Conservation (phyloP, 2,888 invertebrate genomes). For the Drosophila rubida region DNA sequence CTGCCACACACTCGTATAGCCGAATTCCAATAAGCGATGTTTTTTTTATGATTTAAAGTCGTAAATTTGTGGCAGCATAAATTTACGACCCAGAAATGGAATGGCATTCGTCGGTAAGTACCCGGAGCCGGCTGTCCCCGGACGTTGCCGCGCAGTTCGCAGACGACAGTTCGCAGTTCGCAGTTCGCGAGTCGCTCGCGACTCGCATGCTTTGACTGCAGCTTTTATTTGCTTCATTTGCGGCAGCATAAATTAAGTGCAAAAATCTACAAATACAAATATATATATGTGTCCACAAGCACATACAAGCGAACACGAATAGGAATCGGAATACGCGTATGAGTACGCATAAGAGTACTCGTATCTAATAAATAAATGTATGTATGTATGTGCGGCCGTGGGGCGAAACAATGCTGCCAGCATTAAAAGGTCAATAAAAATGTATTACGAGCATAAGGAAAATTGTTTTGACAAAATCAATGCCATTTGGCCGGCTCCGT, state of each 20-base stretch:
- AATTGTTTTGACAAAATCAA: conserved; percentile 64
- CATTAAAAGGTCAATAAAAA: conserved; percentile 70
- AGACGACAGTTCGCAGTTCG: background rate
- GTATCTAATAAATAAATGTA: conserved; percentile 2
- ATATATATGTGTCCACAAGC: conserved; percentile 38
- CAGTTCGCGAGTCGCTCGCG: background rate
- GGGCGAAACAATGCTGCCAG: conserved; percentile 48
- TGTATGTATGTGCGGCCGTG: conserved; percentile 4
- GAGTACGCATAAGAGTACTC: background rate
- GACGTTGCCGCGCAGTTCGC: background rate
- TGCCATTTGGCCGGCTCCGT: conserved; percentile 27
- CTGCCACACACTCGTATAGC: conserved; percentile 21
- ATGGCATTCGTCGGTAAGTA: conserved; percentile 62
- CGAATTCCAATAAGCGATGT: conserved; percentile 63
- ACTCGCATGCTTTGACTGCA: conserved; percentile 36
- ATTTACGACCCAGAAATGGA: conserved; percentile 75
- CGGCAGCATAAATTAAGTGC: conserved; percentile 76
- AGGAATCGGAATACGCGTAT: background rate
- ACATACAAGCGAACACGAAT: conserved; percentile 18
- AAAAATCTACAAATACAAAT: conserved; percentile 60
- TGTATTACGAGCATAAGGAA: conserved; percentile 61
- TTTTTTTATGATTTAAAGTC: conserved; percentile 78
- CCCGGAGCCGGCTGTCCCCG: conserved; percentile 34
- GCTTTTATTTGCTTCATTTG: conserved; percentile 74
- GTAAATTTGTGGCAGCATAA: conserved; percentile 71